Evolutionary conservation across 2,888 invertebrate species (phyloP), one percentile per base, ranked within the genome.

Genomic region (Hydrotaea cyrtoneurina): DNA sequence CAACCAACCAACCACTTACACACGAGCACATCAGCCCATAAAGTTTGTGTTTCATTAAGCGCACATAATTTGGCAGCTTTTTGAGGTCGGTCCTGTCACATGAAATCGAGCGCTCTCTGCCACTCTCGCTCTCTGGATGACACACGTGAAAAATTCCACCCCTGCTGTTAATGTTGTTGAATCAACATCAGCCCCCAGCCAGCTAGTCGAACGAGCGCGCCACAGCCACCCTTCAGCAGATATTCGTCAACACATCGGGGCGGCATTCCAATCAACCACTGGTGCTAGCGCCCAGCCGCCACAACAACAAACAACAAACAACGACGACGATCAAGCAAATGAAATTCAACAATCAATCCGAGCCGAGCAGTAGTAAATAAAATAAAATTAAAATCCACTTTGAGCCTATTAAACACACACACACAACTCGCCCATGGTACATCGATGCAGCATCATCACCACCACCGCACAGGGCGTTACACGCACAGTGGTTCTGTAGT

Each of bases 341-440:
- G n/a, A 62, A 62, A 31, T 55, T 17, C 69, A 50, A 53, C 36
- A 73, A 73, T 71, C 69, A 77, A 36, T 43, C 21, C 71, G 43
- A 79, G 39, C 57, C 55, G 55, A 80, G 77, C 53, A 66, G 82
- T 53, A 72, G 62, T 36, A 89, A 89, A 89, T 89, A 87, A 89
- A 90, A 89, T 89, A 87, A 91, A 91, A 91, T 91, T 91, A 91
- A 91, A 91, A 90, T 90, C 90, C 91, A 91, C 91, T 91, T 91
- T 90, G 87, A 89, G 88, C 88, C 90, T 89, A 91, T 91, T 91
- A 91, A 91, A 90, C 86, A 87, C 86, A 43, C 31, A 31, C 46
- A 17, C 19, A 66, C 19, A 50, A 50, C 50, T 50, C n/a, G 50
- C 15, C 10, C 43, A 43, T 10, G 11, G 43, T 43, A 10, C 31